Evolutionary conservation across 1,140 invertebrate genomes (phyloP), one percentile per base, ranked within the genome.

Genomic region (Caenorhabditis latens): DNA sequence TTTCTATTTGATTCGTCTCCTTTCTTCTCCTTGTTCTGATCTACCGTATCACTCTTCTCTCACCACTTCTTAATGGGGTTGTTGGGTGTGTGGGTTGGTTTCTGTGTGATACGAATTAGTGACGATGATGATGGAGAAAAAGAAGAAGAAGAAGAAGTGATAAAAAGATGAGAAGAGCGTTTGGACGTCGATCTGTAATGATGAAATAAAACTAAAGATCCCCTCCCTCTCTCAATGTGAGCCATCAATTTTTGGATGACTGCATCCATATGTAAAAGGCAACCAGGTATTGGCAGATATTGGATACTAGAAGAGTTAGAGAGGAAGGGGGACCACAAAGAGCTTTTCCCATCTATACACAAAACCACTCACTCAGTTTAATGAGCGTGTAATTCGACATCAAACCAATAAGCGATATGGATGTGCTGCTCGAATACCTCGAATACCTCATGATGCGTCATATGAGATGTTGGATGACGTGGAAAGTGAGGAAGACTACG

Each of bases 341-440:
- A 79, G 71, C 71, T 79, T 79, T 79, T 79, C 71, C 71, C 19
- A 14, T 14, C 71, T 79, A 79, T 79, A 79, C 71, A 79, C 71
- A 79, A 79, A 79, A 79, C 71, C 71, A 79, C 71, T 79, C 71
- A 79, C 71, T 79, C 71, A 79, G 71, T 79, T 79, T 79, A 79
- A 79, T 79, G 71, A 79, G 71, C 71, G 71, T 79, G 71, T 79
- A 79, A 79, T 79, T 79, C 71, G 71, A 79, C 71, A 79, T 79
- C 71, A 79, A 79, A 79, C 71, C 71, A 79, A 79, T 79, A 79
- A 79, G 71, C 71, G 71, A 79, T 79, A 79, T 79, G 71, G 71
- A 79, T 79, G 71, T 79, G 46, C 63, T 24, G 21, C 32, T 32
- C 32, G 32, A 32, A 32, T 32, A 32, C 11, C 71, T 79, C 19